Conservation (phyloP, 1,140 invertebrate species). For the Venustaconcha ellipsiformis region DNA sequence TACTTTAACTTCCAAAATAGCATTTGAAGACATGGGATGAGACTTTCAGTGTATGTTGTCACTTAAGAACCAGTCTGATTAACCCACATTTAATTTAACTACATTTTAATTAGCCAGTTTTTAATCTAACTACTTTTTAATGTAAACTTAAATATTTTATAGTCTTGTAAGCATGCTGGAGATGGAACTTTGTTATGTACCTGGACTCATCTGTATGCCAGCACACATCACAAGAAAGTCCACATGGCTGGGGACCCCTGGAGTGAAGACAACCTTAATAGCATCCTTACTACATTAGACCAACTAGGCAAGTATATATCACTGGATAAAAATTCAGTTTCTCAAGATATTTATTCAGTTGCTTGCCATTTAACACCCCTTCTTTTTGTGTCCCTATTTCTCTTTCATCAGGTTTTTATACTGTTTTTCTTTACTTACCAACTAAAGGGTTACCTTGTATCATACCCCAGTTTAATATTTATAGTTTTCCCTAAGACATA, state of each 20-base stretch:
- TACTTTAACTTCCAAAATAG: too few species aligned
- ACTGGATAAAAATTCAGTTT: not conserved
- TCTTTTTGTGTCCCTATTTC: too few species aligned
- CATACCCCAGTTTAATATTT: not conserved
- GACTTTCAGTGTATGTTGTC: too few species aligned
- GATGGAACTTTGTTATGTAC: constrained; percentile 36
- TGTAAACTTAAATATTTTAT: constrained; percentile 9
- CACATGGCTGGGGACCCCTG: constrained; percentile 22
- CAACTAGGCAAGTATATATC: constrained; percentile 47
- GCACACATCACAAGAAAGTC: constrained; percentile 57
- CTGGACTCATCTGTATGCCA: constrained; percentile 62
- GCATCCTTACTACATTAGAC: constrained; percentile 51
- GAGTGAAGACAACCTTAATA: constrained; percentile 47
- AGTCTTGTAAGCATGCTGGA: constrained; percentile 46
- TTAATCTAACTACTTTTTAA: not conserved
- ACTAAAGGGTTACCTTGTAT: not conserved
- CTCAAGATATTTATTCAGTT: too few species aligned
- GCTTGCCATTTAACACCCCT: too few species aligned
- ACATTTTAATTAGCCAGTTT: not conserved
- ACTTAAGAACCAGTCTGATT: too few species aligned
- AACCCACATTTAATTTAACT: too few species aligned
- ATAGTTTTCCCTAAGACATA: not conserved
- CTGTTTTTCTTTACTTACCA: too few species aligned
- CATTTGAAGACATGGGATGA: too few species aligned
- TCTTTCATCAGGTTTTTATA: too few species aligned